Evolutionary conservation across 2,797 vertebrate genomes (phyloP), one percentile per base, ranked within the genome.

Genomic region (Tamandua tetradactyla): DNA sequence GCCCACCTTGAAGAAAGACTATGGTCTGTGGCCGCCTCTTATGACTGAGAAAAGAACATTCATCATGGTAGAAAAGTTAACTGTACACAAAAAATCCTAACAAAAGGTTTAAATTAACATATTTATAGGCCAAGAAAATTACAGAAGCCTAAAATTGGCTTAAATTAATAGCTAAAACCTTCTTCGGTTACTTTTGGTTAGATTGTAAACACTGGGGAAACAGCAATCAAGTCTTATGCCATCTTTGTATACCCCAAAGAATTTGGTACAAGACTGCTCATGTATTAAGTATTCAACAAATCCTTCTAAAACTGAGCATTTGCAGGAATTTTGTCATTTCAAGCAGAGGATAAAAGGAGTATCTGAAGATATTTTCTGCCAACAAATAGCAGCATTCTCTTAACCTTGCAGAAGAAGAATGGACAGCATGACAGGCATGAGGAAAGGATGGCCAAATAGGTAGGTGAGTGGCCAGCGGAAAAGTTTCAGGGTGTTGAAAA

Each of bases 401-500:
- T 82, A 95, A 64, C 7, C 52, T 87, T 81, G 69, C n/a, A 87
- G 42, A 91, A 96, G 49, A 37, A 78, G 83, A 85, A 93, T 71
- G 49, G 83, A 40, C 83, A 95, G 75, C 27, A 61, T 59, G 32
- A 75, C 27, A 94, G 22, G 71, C 17, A 37, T 8, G 59, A 95
- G 15, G 10, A 81, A 95, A 91, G 23, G 22, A 59, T 76, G 37
- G 84, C 69, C 74, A 94, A 94, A 94, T 17, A 83, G 76, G 78
- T 15, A 95, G 55, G 59, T 23, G 17, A 44, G 25, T 35, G 32
- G 61, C 76, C 42, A 93, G 35, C 59, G 55, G 84, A 89, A 68
- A 32, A 68, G 49, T 74, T 85, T 84, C 74, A n/a, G 27, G 11
- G 84, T 84, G 12, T n/a, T 91, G 49, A 84, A 44, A 93, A 88